These are phyloP conservation scores for Ariopsis seemanni DNA, from an alignment of 2,113 vertebrate genomes.

Conservation along the genomic window DNA sequence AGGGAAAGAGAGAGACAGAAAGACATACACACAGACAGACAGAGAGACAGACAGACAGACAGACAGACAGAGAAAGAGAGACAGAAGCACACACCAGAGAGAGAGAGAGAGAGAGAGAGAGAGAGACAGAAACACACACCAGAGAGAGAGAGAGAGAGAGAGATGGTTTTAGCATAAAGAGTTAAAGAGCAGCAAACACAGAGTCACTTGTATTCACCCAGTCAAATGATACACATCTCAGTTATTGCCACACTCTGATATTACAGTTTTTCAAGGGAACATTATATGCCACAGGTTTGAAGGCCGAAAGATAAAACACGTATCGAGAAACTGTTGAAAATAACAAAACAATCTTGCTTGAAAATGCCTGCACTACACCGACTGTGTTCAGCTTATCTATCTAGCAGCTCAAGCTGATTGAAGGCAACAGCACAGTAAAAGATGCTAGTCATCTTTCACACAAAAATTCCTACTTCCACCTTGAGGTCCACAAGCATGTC, in stretches of 20 bases:
- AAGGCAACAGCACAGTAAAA: background rate
- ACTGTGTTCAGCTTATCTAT: background rate
- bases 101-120: too few relatives aligned
- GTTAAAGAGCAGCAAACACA: slow-evolving; percentile 7
- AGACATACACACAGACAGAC: too few relatives aligned
- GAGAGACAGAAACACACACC: too few relatives aligned
- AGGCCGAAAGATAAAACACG: background rate
- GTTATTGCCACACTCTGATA: background rate
- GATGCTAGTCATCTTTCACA: slow-evolving; percentile 35
- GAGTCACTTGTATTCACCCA: background rate
- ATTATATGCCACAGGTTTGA: background rate
- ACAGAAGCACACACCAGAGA: too few relatives aligned
- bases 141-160: background rate
- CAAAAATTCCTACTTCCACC: slow-evolving; percentile 37
- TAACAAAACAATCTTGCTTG: background rate
- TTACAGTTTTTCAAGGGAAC: background rate
- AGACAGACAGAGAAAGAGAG: too few relatives aligned
- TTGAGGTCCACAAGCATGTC: slow-evolving; percentile 5
- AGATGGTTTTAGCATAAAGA: background rate
- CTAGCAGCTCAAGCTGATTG: background rate
- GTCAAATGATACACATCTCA: background rate
- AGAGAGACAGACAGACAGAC: too few relatives aligned
- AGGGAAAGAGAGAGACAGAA: too few relatives aligned
- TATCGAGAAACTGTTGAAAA: background rate
- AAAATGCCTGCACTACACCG: background rate